Base-by-base conservation (phyloP, 1,140 invertebrate genomes). In the Holotrichia oblita region DNA sequence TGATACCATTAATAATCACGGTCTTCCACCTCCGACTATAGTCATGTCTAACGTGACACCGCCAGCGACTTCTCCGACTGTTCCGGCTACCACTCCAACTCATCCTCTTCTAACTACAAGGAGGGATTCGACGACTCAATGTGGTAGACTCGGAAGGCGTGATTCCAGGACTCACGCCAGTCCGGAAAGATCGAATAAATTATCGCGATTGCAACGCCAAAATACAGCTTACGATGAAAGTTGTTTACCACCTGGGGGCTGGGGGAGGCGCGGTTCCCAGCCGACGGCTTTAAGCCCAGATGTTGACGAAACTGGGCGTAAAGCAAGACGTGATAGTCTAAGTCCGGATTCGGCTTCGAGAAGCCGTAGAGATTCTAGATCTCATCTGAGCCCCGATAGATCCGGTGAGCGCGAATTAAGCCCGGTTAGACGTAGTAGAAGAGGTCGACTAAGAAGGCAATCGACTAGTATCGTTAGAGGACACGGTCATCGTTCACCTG, bases 141-240 rank as follows among this genome's bases (percentile, higher is more conserved):
- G 92, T 83, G 92, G 94, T 86, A 84, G 88, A 79, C 84, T 89
- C 64, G 90, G 90, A 73, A 87, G 93, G 64, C 87, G 93, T 78
- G 93, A 94, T 85, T 94, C 93, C 10, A 88, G 92, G 41, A 82
- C 77, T 72, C 85, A 85, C n/a, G 91, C 90, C 6, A 92, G 91
- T 83, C 91, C 91, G 40, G 93, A 95, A 86, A 89, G 92, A 8
- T 89, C 90, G 24, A 89, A 87, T 79, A 92, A 94, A 83, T 87
- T 93, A 59, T 92, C 93, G 74, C 89, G 95, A 73, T 87, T 97
- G 69, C 93, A 94, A 82, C 89, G 96, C 55, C 96, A 97, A 88
- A 94, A 94, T 9, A 96, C 95, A 6, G 94, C 95, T 59, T 95
- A 95, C 85, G 96, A 97, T 86, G 96, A 97, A 86, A 93, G 92